A percentile compares a stretch with the other conserved stretches of the same genome.
Conservation (phyloP, 2,113 vertebrate genomes). For the Actenoides hombroni region DNA sequence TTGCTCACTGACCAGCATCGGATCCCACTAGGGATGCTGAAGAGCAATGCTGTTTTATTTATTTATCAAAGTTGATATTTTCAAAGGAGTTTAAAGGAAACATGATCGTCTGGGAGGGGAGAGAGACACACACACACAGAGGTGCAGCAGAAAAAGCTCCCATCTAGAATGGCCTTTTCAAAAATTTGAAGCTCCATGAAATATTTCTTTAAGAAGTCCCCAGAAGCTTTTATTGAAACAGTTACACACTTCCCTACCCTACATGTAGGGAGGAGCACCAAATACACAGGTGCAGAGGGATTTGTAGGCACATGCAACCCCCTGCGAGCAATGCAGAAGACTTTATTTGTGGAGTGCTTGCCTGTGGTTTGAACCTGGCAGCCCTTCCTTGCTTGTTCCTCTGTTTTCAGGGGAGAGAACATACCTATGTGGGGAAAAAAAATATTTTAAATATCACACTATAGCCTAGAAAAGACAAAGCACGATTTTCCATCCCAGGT, state of each 20-base stretch:
- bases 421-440: fast-evolving
- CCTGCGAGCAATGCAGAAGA: neutral
- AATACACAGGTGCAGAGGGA: neutral
- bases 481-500: neutral
- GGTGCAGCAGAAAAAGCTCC: neutral
- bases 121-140: neutral
- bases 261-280: neutral
- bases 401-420: neutral
- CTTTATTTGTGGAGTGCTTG: neutral
- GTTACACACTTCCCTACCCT: neutral
- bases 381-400: neutral
- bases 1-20: neutral
- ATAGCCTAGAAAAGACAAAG: neutral
- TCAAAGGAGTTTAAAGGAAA: neutral
- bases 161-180: neutral
- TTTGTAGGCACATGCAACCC: neutral
- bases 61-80: conserved; percentile 21
- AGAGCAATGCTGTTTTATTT: neutral
- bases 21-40: neutral
- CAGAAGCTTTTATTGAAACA: neutral
- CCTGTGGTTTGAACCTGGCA: neutral
- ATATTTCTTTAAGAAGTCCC: neutral
- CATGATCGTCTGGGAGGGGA: neutral
- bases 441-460: neutral
- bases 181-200: neutral